Evolutionary conservation across 2,797 vertebrate genomes (phyloP).

Genomic region (Monodelphis domestica): DNA sequence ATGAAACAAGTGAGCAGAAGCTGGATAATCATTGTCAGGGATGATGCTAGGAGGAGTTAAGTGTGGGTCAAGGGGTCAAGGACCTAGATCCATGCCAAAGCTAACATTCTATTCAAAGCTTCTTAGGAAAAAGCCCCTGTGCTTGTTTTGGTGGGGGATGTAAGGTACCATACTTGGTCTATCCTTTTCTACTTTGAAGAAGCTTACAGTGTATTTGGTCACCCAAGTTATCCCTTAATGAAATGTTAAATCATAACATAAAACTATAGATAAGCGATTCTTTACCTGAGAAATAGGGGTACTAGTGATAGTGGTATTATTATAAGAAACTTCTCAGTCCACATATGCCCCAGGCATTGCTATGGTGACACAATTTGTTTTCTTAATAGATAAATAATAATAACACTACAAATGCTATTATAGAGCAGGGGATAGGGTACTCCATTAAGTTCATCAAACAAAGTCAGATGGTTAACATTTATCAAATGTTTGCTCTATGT

Average conservation of each 20-base stretch:
- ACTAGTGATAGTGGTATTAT: background rate
- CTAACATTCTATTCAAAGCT: background rate
- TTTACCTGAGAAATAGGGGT: background rate
- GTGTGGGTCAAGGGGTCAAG: background rate
- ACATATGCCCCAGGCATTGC: background rate
- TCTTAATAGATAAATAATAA: background rate
- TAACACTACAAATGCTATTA: background rate
- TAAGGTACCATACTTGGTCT: background rate
- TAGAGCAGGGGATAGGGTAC: no score
- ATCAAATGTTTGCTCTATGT: background rate
- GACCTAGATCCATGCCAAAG: background rate
- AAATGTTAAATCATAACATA: background rate
- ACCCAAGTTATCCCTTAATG: background rate
- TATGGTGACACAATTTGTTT: background rate
- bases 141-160: background rate
- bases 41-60: background rate
- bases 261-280: background rate
- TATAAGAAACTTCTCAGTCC: background rate
- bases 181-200: background rate
- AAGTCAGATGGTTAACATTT: no score
- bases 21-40: background rate
- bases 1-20: background rate
- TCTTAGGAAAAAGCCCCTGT: background rate
- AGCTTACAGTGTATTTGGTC: background rate
- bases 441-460: no score